Conservation (phyloP, 2,888 invertebrate genomes). For the Rhagium mordax region DNA sequence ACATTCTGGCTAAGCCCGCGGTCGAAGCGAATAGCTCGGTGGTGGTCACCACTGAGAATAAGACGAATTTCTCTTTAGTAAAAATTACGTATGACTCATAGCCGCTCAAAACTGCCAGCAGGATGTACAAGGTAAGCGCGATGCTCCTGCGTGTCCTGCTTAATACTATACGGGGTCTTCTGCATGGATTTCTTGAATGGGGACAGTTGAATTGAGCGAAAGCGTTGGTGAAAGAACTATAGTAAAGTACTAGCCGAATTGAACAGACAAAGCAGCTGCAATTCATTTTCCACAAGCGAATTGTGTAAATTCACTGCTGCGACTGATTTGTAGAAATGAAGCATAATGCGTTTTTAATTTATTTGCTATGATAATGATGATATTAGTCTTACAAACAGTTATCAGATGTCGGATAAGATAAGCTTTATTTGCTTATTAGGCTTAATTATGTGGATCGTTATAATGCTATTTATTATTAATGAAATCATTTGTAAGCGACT, state of each 20-base stretch:
- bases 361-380: not conserved
- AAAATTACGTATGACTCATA: not conserved
- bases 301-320: not conserved
- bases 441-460: not conserved
- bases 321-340: not conserved
- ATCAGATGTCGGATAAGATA: not conserved
- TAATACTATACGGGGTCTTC: not conserved
- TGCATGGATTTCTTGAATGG: not conserved
- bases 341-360: constrained; percentile 14
- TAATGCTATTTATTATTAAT: not conserved
- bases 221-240: not conserved
- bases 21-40: not conserved
- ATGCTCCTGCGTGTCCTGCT: not conserved
- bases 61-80: not conserved
- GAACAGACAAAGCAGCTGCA: constrained; percentile 7
- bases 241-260: not conserved
- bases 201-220: not conserved
- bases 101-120: not conserved
- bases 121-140: not conserved
- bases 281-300: not conserved
- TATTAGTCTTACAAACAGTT: not conserved
- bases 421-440: not conserved
- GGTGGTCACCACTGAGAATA: not conserved
- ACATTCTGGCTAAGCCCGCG: not conserved
- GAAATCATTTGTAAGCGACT: no score